Base-by-base conservation (phyloP, 2,888 invertebrate genomes). In the Troides oblongomaculatus region DNA sequence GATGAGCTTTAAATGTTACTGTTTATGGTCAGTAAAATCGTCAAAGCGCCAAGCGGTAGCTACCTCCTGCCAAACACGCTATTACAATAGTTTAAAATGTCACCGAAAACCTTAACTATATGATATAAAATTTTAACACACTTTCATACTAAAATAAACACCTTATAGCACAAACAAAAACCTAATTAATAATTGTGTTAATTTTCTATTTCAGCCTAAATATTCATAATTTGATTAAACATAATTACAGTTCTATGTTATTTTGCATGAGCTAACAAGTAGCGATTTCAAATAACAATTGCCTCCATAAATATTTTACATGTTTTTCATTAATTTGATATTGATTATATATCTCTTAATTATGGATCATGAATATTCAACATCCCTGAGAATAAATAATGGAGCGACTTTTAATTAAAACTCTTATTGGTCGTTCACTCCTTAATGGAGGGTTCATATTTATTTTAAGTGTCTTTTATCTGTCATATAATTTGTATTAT, bases 21-120 rank as follows among this genome's bases (percentile, higher is more conserved):
- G 84, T 93, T 93, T 92, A 92, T 92, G 87, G 90, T 83, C 88
- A 87, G 84, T 93, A 89, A 93, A 93, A 80, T 86, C 81, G 84
- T 81, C 82, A 87, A 88, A 89, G 87, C 89, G 90, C 81, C 85
- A 80, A 84, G 79, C 80, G 79, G 79, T 79, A 76, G 79, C 78
- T 74, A 81, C 75, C 81, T 83, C 83, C 83, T 84, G 84, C 82
- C 81, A 79, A 81, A 82, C 78, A 80, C 75, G 77, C 76, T 79
- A 78, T 78, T 77, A 78, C 73, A 73, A 74, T 74, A 76, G 76
- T 79, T 81, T 75, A 68, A 69, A 62, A 60, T 73, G 70, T 72
- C 73, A 64, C 68, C 69, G 64, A 71, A 72, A 70, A 62, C 58
- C 59, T 59, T 25, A 60, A 17, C 14, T 58, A 23, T 17, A 4